Base-by-base conservation (phyloP, 2,113 vertebrate species). In the Triplophysa tibetana region DNA sequence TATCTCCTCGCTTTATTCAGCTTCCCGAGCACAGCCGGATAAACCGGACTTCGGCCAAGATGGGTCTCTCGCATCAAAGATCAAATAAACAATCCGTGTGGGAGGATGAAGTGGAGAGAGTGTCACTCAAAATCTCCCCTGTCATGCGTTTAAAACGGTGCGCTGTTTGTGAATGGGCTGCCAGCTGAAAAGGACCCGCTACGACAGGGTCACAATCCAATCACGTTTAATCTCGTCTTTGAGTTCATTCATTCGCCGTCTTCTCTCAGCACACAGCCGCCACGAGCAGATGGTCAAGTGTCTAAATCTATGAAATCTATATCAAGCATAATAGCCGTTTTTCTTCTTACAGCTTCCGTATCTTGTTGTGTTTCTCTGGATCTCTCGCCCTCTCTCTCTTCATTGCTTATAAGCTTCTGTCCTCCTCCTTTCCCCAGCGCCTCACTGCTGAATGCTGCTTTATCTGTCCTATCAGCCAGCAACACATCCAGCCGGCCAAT, bases 401-500 rank as follows among this genome's bases (percentile, higher is more conserved):
- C 33, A 41, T 60, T 74, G 52, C 79, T 81, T 76, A 65, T 81
- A 84, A 72, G 82, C 75, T 70, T 70, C 65, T 65, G 66, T 81
- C 80, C 73, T 79, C 83, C 75, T 82, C 81, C 80, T 82, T 74
- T 79, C 75, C 56, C 54, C 63, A 79, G 72, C 41, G 81, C 73
- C 75, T 82, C 62, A 67, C 82, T 62, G 82, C 79, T 82, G 78
- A 79, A 80, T 65, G 70, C 76, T 63, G 72, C 78, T 82, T 82
- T 19, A 78, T 81, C 82, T 77, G 80, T 86, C 80, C 85, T 48
- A 69, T 84, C 77, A 83, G 85, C 74, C 66, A 72, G 81, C 81
- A 78, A 81, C 76, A 75, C 64, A 72, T 65, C 60, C 64, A 65
- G 75, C 17, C 74, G 38, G 81, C 92, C 91, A 91, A 91, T 91